A percentile compares a stretch with the other conserved stretches of the same genome.
These are phyloP conservation scores for Eciton burchellii DNA, from an alignment of 1,140 invertebrate genomes.

Conservation along the genomic window DNA sequence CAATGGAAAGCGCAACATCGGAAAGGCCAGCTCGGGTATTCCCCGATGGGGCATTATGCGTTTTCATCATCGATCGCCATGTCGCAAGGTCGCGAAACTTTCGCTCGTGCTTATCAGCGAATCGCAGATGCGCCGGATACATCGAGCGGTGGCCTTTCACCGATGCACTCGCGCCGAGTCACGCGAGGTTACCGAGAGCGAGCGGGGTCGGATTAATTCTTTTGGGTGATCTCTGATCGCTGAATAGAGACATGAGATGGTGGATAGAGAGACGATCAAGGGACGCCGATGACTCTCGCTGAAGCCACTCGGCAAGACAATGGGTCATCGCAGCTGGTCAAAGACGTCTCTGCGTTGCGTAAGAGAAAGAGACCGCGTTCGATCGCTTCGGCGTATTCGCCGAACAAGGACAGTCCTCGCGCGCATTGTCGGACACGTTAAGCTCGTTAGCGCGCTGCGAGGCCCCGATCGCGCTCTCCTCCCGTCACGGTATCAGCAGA, in stretches of 20 bases:
- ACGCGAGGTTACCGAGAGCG: conserved; percentile 8
- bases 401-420: not conserved
- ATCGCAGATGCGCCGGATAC: conserved; percentile 52
- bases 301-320: conserved; percentile 24
- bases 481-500: conserved; percentile 65
- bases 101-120: conserved; percentile 23
- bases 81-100: conserved; percentile 47
- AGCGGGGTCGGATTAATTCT: not conserved
- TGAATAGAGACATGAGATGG: no score
- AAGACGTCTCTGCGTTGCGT: conserved; percentile 19
- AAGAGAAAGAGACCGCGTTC: conserved; percentile 19
- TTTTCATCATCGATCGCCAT: conserved; percentile 7
- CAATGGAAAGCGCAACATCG: no score
- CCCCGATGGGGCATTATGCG: no score
- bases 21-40: no score
- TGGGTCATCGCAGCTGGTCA: conserved; percentile 19
- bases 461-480: not conserved
- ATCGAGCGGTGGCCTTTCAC: conserved; percentile 50
- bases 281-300: not conserved
- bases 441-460: conserved; percentile 20
- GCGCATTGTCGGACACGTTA: not conserved
- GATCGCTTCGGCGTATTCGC: not conserved
- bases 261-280: no score
- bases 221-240: not conserved
- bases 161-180: conserved; percentile 6